Percentiles rank a stretch among this genome's conserved stretches.
Evolutionary conservation across 2,797 vertebrate genomes (phyloP).

Genomic region (Anolis apletophallus): DNA sequence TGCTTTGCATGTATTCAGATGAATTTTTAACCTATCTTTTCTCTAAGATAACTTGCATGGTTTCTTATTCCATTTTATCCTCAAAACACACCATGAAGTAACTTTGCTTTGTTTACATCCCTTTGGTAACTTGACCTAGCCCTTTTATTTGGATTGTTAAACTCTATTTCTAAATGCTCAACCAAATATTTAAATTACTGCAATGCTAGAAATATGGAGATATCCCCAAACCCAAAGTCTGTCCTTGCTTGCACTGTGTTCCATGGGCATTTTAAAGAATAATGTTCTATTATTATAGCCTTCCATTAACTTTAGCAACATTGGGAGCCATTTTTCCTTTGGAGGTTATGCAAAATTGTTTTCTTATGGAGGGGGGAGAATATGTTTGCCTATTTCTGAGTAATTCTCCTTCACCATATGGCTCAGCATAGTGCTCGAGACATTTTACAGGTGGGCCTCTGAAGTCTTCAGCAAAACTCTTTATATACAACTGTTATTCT

Average conservation of each 20-base stretch:
- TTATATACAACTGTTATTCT: slow-evolving; percentile 51
- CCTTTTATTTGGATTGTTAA: too few species aligned
- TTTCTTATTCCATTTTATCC: too few species aligned
- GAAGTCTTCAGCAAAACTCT: slow-evolving; percentile 40
- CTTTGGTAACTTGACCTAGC: too few species aligned
- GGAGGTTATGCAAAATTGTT: not conserved
- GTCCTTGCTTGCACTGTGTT: not conserved
- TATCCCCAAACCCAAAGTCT: not conserved
- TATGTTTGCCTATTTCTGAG: not conserved
- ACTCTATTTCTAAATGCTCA: too few species aligned
- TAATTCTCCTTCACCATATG: slow-evolving; percentile 16
- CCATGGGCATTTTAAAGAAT: not conserved
- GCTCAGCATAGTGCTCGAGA: not conserved
- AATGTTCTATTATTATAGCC: not conserved
- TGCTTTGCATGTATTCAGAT: too few species aligned
- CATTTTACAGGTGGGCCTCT: slow-evolving; percentile 52
- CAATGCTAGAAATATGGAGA: too few species aligned
- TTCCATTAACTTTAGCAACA: not conserved
- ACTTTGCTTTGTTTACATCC: too few species aligned
- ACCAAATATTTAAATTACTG: too few species aligned
- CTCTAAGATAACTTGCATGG: too few species aligned
- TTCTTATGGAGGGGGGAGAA: not conserved
- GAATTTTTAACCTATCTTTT: too few species aligned
- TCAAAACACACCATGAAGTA: too few species aligned
- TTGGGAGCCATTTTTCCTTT: not conserved